phyloP scores from a whole-genome alignment of 2,797 vertebrate genomes.

The Mico argentatus region DNA sequence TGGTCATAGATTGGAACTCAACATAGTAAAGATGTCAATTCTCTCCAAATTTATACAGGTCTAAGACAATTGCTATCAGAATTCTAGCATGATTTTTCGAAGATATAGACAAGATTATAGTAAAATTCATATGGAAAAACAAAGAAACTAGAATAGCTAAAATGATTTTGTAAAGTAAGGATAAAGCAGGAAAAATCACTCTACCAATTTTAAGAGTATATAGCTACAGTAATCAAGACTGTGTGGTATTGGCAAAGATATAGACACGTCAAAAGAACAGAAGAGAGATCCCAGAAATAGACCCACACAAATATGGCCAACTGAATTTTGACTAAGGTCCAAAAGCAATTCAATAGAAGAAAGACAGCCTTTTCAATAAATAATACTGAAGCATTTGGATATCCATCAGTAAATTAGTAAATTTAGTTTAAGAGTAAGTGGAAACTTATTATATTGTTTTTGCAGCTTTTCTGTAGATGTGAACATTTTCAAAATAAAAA shows the following conservation, averaged over 20 bases:
- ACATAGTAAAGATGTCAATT: neutral
- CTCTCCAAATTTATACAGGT: neutral
- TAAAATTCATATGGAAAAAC: slow-evolving; percentile 39
- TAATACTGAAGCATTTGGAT: neutral
- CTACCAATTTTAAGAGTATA: slow-evolving; percentile 36
- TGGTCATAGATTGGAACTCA: neutral
- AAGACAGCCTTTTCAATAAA: slow-evolving; percentile 39
- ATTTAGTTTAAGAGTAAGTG: slow-evolving; percentile 26
- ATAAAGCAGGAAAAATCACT: slow-evolving; percentile 28
- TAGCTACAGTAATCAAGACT: slow-evolving; percentile 44
- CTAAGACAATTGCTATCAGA: slow-evolving; percentile 31
- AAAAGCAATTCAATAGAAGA: slow-evolving; percentile 47
- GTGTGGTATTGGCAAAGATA: slow-evolving; percentile 46
- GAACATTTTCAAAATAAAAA: slow-evolving; percentile 52
- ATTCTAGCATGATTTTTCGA: slow-evolving; percentile 1
- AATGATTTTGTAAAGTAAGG: slow-evolving; percentile 26
- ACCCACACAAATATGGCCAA: neutral
- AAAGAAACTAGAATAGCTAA: slow-evolving; percentile 24
- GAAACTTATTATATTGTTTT: neutral
- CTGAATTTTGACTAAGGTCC: slow-evolving; percentile 51
- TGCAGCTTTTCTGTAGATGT: slow-evolving; percentile 15
- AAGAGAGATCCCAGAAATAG: slow-evolving; percentile 52
- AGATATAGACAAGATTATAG: slow-evolving; percentile 32
- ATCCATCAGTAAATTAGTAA: slow-evolving; percentile 20
- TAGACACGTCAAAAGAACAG: slow-evolving; percentile 30